A percentile compares a stretch with the other conserved stretches of the same genome.
Evolutionary conservation across 2,113 vertebrate species (phyloP).

Genomic region (Cephalopholis sonnerati): DNA sequence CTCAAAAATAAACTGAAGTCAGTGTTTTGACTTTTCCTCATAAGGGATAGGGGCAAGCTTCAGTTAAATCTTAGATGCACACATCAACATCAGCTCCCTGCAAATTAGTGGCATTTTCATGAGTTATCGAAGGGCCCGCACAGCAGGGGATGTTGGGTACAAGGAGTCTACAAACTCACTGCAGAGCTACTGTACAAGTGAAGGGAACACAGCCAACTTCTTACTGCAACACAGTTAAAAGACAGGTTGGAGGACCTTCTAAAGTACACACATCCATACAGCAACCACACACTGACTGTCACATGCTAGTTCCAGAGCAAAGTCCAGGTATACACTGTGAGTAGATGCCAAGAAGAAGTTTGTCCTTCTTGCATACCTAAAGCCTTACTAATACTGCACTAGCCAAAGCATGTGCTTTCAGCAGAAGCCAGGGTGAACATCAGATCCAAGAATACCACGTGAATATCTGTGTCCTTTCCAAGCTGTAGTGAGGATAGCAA

Average conservation of each 20-base stretch:
- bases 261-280: background rate
- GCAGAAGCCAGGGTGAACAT: constrained; percentile 26
- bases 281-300: background rate
- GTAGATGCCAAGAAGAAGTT: constrained; percentile 18
- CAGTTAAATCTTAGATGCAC: background rate
- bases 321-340: constrained; percentile 32
- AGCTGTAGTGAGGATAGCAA: constrained; percentile 21
- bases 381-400: constrained; percentile 43
- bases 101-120: background rate
- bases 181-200: background rate
- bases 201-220: constrained; percentile 18
- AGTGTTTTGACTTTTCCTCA: background rate
- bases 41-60: background rate
- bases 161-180: constrained; percentile 4
- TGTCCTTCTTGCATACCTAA: constrained; percentile 44
- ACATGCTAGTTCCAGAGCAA: constrained; percentile 21
- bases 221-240: constrained; percentile 18
- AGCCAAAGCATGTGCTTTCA: constrained; percentile 41
- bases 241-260: constrained; percentile 3
- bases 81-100: background rate
- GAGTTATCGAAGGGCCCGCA: background rate
- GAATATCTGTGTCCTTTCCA: constrained; percentile 29
- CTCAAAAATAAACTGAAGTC: constrained; percentile 25
- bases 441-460: constrained; percentile 46
- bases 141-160: background rate